Evolutionary conservation across 2,113 vertebrate species (phyloP).

Genomic region (Chunga burmeisteri): DNA sequence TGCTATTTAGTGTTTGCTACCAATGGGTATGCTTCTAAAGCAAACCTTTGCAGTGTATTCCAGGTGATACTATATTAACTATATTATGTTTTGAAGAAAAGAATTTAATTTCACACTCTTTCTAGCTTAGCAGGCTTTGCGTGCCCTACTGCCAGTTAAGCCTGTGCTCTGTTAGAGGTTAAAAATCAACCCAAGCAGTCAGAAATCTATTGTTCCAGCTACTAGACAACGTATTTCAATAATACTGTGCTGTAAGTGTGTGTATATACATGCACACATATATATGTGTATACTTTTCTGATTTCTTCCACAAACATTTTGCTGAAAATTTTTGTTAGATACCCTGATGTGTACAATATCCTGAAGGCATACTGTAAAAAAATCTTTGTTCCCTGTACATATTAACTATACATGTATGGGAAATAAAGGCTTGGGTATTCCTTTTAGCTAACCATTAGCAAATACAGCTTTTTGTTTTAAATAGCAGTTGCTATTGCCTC

Average conservation of each 20-base stretch:
- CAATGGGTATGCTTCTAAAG: neutral
- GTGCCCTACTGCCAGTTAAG: neutral
- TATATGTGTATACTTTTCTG: neutral
- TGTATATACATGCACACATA: neutral
- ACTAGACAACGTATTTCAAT: neutral
- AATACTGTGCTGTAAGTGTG: neutral
- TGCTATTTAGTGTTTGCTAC: neutral
- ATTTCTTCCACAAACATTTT: neutral
- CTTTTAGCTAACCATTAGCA: neutral
- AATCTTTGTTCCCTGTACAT: neutral
- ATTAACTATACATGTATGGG: neutral
- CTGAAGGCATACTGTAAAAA: neutral
- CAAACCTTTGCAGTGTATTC: neutral
- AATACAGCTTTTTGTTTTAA: neutral
- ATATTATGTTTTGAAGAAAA: neutral
- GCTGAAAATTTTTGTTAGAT: neutral
- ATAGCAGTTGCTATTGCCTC: neutral
- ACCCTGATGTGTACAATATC: neutral
- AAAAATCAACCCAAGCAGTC: neutral
- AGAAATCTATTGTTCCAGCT: neutral
- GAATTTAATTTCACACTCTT: neutral
- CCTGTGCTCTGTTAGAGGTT: neutral
- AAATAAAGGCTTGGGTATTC: neutral
- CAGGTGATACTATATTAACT: neutral
- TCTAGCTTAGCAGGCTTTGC: neutral